Percentiles rank a stretch among this genome's conserved stretches.
Evolutionary conservation across 2,113 vertebrate species (phyloP).

Genomic region (Podarcis muralis): DNA sequence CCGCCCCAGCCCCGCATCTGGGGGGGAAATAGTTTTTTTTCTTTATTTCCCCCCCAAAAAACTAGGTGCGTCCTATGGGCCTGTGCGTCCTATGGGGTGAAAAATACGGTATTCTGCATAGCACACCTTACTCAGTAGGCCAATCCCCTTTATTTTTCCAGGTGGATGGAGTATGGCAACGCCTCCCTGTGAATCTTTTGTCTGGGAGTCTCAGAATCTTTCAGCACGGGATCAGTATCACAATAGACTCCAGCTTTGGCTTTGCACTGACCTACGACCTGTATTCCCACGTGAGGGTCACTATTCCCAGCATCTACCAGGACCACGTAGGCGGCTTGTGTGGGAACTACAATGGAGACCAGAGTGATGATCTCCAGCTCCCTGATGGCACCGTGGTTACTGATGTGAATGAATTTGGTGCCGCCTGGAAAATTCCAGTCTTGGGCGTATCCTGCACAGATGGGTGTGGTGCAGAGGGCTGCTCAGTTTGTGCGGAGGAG

Average conservation of each 20-base stretch:
- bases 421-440: slow-evolving; percentile 56
- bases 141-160: slow-evolving; percentile 27
- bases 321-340: slow-evolving; percentile 75
- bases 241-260: slow-evolving; percentile 64
- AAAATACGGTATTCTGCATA: too few species aligned
- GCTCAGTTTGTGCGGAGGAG: slow-evolving; percentile 39
- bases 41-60: too few species aligned
- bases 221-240: slow-evolving; percentile 40
- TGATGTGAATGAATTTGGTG: slow-evolving; percentile 33
- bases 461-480: slow-evolving; percentile 20
- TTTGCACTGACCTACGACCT: slow-evolving; percentile 70
- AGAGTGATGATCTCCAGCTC: slow-evolving; percentile 63
- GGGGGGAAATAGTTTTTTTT: too few species aligned
- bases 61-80: too few species aligned
- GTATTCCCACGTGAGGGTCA: slow-evolving; percentile 52
- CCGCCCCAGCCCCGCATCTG: too few species aligned
- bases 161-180: slow-evolving; percentile 64
- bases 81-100: too few species aligned
- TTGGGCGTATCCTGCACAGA: neutral
- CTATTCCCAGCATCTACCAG: slow-evolving; percentile 55
- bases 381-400: slow-evolving; percentile 23
- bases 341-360: slow-evolving; percentile 67
- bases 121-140: neutral
- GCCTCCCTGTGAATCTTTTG: slow-evolving; percentile 51
- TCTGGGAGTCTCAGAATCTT: slow-evolving; percentile 43